A percentile compares a stretch with the other conserved stretches of the same genome.
These are phyloP conservation scores for Melanotaenia parkinsoni DNA, from an alignment of 2,797 vertebrate genomes.

Conservation along the genomic window DNA sequence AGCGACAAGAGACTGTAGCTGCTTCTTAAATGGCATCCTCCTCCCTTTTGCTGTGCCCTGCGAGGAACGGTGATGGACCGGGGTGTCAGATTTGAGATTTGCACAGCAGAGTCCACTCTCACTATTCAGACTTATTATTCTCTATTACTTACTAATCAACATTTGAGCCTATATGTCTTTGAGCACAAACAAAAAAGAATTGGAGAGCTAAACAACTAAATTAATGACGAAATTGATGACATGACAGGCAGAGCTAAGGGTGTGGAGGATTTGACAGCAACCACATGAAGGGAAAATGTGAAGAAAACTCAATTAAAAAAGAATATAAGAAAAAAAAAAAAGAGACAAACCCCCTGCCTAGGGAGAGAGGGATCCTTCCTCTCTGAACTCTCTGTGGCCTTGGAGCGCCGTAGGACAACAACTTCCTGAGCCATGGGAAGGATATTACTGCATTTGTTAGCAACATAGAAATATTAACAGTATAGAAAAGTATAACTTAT, in stretches of 20 bases:
- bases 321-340: slow-evolving; percentile 32
- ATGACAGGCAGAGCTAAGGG: slow-evolving; percentile 67
- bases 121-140: slow-evolving; percentile 82
- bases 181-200: slow-evolving; percentile 63
- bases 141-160: slow-evolving; percentile 73
- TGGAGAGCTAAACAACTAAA: slow-evolving; percentile 65
- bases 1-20: slow-evolving; percentile 86
- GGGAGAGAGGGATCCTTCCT: slow-evolving; percentile 64
- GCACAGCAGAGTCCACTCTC: slow-evolving; percentile 85
- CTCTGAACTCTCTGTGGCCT: slow-evolving; percentile 78
- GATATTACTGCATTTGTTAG: slow-evolving; percentile 82
- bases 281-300: slow-evolving; percentile 58
- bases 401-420: slow-evolving; percentile 78
- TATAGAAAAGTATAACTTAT: slow-evolving; percentile 84
- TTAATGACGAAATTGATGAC: slow-evolving; percentile 36
- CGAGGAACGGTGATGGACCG: slow-evolving; percentile 40
- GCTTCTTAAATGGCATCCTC: slow-evolving; percentile 68
- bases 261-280: slow-evolving; percentile 45
- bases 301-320: slow-evolving; percentile 39
- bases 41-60: slow-evolving; percentile 37
- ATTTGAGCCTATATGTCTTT: slow-evolving; percentile 77
- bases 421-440: slow-evolving; percentile 83
- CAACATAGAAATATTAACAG: slow-evolving; percentile 83
- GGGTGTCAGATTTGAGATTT: slow-evolving; percentile 72
- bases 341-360: slow-evolving; percentile 60